Evolutionary conservation across 2,888 invertebrate species (phyloP), one percentile per base, ranked within the genome.

Genomic region (Platynereis dumerilii): DNA sequence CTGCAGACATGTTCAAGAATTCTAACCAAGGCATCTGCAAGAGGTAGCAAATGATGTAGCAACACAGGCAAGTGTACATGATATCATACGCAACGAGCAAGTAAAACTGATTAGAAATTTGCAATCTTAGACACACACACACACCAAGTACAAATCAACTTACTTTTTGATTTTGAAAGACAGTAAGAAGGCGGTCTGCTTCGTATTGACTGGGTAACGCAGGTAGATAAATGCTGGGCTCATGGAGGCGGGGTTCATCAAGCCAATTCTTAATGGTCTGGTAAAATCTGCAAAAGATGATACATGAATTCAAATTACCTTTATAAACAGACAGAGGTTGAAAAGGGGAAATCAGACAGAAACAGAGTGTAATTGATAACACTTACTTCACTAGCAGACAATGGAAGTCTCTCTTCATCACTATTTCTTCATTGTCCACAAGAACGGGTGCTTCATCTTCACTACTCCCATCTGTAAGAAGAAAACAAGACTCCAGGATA

Each of bases 231-330:
- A 91, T 81, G 56, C 87, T 87, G 0, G 88, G 84, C 75, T 90
- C 90, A 78, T 91, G 91, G 1, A 93, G 85, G 66, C 89, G 86
- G 0, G 90, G 89, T 76, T 93, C 93, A 78, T 92, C 91, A 64
- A 93, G 82, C 93, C 93, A 93, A 22, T 92, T 83, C 0, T 86
- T 86, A 75, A 89, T 89, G 1, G 91, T 80, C 70, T 78, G 77
- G 69, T 76, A 81, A 56, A 82, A 64, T 28, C 81, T 28, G 55
- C 17, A 55, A 55, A 52, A 52, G 24, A 52, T 3, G 24, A 22
- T 17, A 52, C 3, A 52, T 22, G 52, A 17, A 42, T 15, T 15
- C 12, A 24, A 52, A 52, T 52, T 22, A 17, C 52, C 12, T 12
- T 17, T 12, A 17, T 15, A 42, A 42, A 12, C 44, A 15, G 44